These are phyloP conservation scores for Anguilla japonica DNA, from an alignment of 2,113 vertebrate genomes.

Conservation along the genomic window DNA sequence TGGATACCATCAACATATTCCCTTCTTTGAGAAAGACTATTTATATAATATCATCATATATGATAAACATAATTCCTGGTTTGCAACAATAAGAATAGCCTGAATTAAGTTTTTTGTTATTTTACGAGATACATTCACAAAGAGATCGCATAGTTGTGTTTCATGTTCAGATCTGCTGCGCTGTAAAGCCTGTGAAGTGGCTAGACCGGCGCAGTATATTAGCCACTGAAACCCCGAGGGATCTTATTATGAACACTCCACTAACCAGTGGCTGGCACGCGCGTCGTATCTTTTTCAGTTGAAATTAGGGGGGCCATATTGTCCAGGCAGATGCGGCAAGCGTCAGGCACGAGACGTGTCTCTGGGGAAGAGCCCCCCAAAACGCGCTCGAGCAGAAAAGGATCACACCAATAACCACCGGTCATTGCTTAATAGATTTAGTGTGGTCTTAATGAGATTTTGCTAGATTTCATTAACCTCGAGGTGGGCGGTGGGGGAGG, in stretches of 20 bases:
- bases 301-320: slow-evolving; percentile 55
- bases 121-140: neutral
- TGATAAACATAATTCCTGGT: neutral
- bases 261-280: slow-evolving; percentile 15
- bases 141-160: neutral
- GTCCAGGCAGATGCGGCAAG: slow-evolving; percentile 57
- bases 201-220: neutral
- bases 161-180: neutral
- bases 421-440: slow-evolving; percentile 20
- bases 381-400: slow-evolving; percentile 35
- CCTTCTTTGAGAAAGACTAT: neutral
- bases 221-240: neutral
- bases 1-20: neutral
- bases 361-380: neutral
- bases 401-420: neutral
- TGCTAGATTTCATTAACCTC: neutral
- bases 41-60: neutral
- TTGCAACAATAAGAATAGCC: neutral
- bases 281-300: slow-evolving; percentile 60
- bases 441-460: slow-evolving; percentile 19
- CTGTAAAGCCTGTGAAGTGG: neutral
- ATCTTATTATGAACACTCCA: neutral
- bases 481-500: neutral
- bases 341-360: slow-evolving; percentile 64
- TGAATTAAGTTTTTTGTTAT: neutral